phyloP scores from a whole-genome alignment of 2,113 vertebrate genomes.

The Bucco capensis region DNA sequence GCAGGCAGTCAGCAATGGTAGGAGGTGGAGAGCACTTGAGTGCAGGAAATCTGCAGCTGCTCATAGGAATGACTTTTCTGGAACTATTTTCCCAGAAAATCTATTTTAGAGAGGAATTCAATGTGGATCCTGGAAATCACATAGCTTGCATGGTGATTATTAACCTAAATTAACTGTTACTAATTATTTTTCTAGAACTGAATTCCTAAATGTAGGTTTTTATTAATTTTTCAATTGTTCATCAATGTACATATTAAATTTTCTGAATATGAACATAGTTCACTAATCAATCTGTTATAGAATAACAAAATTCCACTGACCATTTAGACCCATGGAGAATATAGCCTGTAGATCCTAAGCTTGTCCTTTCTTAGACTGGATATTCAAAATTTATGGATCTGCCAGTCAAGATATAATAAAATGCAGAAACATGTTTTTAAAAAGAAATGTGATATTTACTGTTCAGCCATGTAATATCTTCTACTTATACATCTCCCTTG shows the following conservation, averaged over 20 bases:
- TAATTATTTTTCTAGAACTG: background rate
- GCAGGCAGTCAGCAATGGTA: background rate
- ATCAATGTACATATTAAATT: background rate
- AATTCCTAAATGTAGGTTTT: background rate
- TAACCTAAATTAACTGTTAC: background rate
- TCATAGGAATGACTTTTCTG: background rate
- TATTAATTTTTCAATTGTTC: background rate
- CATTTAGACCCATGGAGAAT: background rate
- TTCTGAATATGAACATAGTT: background rate
- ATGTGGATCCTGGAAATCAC: background rate
- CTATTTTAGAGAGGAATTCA: background rate
- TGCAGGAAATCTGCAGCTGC: background rate
- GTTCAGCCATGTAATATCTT: constrained; percentile 59
- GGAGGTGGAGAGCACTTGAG: background rate
- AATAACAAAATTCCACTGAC: background rate
- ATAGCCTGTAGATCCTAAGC: background rate
- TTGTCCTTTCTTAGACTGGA: background rate
- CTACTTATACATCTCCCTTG: constrained; percentile 35
- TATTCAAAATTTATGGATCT: constrained; percentile 43
- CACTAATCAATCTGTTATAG: background rate
- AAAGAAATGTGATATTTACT: constrained; percentile 61
- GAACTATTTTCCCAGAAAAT: background rate
- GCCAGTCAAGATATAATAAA: constrained; percentile 43
- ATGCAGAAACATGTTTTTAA: constrained; percentile 59
- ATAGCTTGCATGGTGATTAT: background rate